Conservation (phyloP, 2,113 vertebrate genomes). For the Ellobius talpinus region DNA sequence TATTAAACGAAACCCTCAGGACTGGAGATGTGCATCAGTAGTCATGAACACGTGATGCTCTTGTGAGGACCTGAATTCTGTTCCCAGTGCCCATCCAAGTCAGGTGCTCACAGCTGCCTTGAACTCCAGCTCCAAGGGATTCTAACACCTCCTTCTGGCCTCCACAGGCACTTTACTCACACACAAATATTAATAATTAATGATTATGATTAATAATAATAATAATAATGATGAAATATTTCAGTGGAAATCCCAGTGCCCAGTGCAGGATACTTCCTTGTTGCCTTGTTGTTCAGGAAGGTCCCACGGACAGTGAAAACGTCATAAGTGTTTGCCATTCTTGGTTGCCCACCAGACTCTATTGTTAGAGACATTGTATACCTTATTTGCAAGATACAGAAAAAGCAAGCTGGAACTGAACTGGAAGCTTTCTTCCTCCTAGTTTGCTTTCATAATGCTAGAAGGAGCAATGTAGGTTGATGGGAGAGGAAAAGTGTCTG, state of each 20-base stretch:
- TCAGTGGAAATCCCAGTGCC: too few species aligned
- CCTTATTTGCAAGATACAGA: not conserved
- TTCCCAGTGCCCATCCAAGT: not conserved
- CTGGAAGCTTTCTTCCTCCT: not conserved
- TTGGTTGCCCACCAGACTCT: not conserved
- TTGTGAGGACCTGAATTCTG: not conserved
- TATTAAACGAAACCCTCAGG: not conserved
- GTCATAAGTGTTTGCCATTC: not conserved
- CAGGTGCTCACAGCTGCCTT: not conserved
- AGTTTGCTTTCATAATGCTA: not conserved
- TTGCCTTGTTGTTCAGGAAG: not conserved
- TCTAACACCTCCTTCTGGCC: not conserved
- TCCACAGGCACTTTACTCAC: too few species aligned
- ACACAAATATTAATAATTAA: not conserved
- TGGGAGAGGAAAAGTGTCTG: not conserved
- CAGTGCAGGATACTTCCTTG: not conserved
- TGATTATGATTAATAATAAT: not conserved
- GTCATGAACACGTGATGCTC: not conserved
- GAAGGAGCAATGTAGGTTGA: not conserved
- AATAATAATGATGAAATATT: not conserved
- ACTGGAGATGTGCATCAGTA: not conserved
- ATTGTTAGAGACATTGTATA: not conserved
- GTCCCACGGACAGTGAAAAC: not conserved
- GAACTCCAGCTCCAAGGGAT: not conserved
- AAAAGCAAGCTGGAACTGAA: not conserved